phyloP scores from a whole-genome alignment of 2,113 vertebrate species.

The Sylvia atricapilla region DNA sequence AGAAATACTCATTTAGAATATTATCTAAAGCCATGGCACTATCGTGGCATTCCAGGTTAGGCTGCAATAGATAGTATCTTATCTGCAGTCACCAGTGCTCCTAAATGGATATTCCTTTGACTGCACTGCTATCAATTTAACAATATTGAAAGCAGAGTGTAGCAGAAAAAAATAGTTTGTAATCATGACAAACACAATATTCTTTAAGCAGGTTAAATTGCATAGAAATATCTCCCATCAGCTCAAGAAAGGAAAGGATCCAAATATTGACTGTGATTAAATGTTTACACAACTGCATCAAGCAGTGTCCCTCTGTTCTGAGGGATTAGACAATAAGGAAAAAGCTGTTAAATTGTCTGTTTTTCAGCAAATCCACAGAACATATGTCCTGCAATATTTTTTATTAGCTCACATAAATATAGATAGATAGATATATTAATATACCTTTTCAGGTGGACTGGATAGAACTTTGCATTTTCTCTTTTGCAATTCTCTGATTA shows the following conservation, averaged over 20 bases:
- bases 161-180: neutral
- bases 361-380: neutral
- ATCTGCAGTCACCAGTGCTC: neutral
- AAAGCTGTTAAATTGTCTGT: neutral
- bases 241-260: neutral
- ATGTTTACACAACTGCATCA: neutral
- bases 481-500: neutral
- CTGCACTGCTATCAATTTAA: neutral
- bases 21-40: neutral
- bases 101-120: neutral
- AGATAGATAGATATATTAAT: neutral
- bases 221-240: neutral
- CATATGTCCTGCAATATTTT: neutral
- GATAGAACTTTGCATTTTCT: neutral
- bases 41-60: neutral
- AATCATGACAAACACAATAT: neutral
- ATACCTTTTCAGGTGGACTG: neutral
- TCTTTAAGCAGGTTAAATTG: neutral
- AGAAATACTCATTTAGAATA: neutral
- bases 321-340: neutral
- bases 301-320: neutral
- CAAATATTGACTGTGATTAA: neutral
- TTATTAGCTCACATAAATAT: neutral
- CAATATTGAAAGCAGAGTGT: neutral
- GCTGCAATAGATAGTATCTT: neutral